Evolutionary conservation across 23 tunicate genomes (phyloP).

Genomic region (Diplosoma virens): DNA sequence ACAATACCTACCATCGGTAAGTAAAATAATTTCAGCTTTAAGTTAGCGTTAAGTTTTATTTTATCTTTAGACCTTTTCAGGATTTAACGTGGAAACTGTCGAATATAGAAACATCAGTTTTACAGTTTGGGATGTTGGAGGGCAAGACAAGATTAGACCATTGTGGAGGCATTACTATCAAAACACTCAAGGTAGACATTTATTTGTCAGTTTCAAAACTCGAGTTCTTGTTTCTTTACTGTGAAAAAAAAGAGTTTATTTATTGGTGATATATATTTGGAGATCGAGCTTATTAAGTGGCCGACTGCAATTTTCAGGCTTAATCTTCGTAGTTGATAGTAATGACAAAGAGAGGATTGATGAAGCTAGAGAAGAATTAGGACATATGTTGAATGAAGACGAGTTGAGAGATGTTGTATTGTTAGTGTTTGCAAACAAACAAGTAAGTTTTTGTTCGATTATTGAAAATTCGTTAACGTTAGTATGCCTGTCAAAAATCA

Average conservation of each 20-base stretch:
- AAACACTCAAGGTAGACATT: slow-evolving; percentile 96
- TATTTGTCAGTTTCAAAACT: too few relatives aligned
- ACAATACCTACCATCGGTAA: slow-evolving; percentile 92
- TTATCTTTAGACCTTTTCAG: too few relatives aligned
- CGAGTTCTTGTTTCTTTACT: too few relatives aligned
- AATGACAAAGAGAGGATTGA: slow-evolving; percentile 79
- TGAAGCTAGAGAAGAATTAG: slow-evolving; percentile 85
- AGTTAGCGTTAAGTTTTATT: too few relatives aligned
- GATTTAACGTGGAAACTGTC: slow-evolving; percentile 96
- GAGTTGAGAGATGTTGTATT: slow-evolving; percentile 85
- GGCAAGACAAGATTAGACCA: slow-evolving; percentile 95
- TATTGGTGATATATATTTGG: not conserved
- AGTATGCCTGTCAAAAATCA: too few relatives aligned
- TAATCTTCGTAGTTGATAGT: slow-evolving; percentile 92
- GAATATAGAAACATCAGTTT: slow-evolving; percentile 98
- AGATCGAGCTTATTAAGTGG: not conserved
- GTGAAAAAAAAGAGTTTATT: too few relatives aligned
- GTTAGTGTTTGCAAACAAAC: slow-evolving; percentile 93
- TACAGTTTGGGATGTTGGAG: slow-evolving; percentile 99
- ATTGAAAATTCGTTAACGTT: too few relatives aligned
- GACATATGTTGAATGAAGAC: slow-evolving; percentile 83
- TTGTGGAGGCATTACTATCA: slow-evolving; percentile 97
- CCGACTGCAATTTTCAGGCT: too few relatives aligned
- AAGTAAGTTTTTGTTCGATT: slow-evolving; percentile 22
- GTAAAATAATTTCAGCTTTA: too few relatives aligned